Conservation (phyloP, 2,797 vertebrate species). For the Myiotriccus ornatus region DNA sequence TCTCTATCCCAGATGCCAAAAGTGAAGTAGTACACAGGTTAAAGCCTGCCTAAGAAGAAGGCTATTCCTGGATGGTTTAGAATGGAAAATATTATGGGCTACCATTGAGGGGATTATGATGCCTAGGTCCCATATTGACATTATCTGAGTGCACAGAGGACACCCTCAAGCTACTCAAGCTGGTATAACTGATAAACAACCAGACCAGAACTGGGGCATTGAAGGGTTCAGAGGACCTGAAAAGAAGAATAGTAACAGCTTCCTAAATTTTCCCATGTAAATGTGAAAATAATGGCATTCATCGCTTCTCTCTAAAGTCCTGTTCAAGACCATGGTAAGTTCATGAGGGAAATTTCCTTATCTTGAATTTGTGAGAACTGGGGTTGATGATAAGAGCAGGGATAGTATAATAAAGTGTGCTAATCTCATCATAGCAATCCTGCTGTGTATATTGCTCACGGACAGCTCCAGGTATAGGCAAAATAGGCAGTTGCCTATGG, state of each 20-base stretch:
- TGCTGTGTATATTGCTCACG: neutral
- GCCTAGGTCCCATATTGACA: neutral
- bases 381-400: constrained; percentile 53
- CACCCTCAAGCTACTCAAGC: constrained; percentile 41
- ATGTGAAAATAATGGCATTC: neutral
- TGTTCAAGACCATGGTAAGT: constrained; percentile 32
- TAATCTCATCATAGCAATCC: constrained; percentile 58
- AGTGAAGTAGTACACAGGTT: neutral
- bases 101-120: neutral
- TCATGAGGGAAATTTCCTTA: constrained; percentile 48
- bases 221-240: constrained; percentile 31
- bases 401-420: constrained; percentile 34
- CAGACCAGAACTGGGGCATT: neutral
- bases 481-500: constrained; percentile 62
- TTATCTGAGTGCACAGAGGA: neutral
- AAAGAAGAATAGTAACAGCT: neutral
- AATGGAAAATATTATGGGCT: neutral
- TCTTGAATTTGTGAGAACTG: constrained; percentile 50
- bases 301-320: neutral
- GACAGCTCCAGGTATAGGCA: constrained; percentile 58
- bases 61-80: neutral
- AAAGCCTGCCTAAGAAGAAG: neutral
- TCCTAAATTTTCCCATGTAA: constrained; percentile 30
- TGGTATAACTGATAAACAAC: constrained; percentile 49
- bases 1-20: neutral